phyloP scores from a whole-genome alignment of 2,888 invertebrate genomes.

The Creontiades dilutus region DNA sequence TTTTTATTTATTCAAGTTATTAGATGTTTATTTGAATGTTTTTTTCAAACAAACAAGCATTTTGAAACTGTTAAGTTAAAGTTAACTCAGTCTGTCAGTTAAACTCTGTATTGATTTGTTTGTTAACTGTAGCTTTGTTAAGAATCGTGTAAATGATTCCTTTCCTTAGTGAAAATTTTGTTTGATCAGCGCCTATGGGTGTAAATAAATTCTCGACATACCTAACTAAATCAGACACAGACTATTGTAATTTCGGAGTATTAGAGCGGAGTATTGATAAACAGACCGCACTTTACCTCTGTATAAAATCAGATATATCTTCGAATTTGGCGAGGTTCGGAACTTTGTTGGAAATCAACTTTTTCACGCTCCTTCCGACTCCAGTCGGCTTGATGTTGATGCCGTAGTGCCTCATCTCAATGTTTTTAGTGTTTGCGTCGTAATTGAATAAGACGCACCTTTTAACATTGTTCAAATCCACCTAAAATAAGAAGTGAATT shows the following conservation, averaged over 20 bases:
- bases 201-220: too few species aligned
- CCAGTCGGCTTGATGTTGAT: constrained; percentile 95
- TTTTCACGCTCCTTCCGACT: constrained; percentile 93
- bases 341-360: constrained; percentile 93
- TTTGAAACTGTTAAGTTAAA: too few species aligned
- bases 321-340: constrained; percentile 92
- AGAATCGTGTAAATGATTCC: too few species aligned
- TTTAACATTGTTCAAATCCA: constrained; percentile 91
- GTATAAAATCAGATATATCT: constrained; percentile 92
- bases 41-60: too few species aligned
- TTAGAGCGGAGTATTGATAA: constrained; percentile 74
- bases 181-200: too few species aligned
- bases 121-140: too few species aligned
- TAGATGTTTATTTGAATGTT: too few species aligned
- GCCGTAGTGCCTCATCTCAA: constrained; percentile 97
- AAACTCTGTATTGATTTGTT: too few species aligned
- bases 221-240: too few species aligned
- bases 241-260: background rate
- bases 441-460: constrained; percentile 95
- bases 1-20: too few species aligned
- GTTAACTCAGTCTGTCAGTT: too few species aligned
- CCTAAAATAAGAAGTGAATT: constrained; percentile 80
- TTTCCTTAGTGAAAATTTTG: too few species aligned
- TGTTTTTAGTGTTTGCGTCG: constrained; percentile 88
- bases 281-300: constrained; percentile 83